Conservation (phyloP, 2,113 vertebrate species). For the Menura novaehollandiae region DNA sequence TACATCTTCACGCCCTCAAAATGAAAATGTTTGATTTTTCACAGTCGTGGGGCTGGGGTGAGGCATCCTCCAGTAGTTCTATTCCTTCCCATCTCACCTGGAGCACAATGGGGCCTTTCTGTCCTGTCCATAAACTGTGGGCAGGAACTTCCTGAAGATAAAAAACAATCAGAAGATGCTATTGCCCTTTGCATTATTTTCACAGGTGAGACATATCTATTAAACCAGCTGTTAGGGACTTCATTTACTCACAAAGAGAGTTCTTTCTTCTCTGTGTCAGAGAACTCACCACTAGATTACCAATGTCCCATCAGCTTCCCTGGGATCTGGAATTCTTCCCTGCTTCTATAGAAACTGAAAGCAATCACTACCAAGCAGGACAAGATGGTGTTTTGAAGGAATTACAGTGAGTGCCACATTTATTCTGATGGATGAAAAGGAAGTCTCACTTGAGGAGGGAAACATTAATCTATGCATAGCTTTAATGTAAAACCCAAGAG, state of each 20-base stretch:
- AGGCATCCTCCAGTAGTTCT: not conserved
- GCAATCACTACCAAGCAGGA: not conserved
- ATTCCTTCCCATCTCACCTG: not conserved
- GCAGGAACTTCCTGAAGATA: not conserved
- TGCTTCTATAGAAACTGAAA: not conserved
- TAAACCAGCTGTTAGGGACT: not conserved
- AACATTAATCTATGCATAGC: not conserved
- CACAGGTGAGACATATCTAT: not conserved
- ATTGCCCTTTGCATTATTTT: not conserved
- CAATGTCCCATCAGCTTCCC: not conserved
- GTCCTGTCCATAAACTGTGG: not conserved
- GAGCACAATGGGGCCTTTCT: not conserved
- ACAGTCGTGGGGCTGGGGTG: not conserved
- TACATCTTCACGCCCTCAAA: not conserved
- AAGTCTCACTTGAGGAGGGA: not conserved
- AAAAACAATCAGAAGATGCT: not conserved
- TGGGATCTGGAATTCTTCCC: not conserved
- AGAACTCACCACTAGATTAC: not conserved
- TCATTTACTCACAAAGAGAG: not conserved
- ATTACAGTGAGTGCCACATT: not conserved
- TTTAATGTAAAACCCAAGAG: not conserved
- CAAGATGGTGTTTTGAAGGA: not conserved
- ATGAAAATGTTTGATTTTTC: not conserved
- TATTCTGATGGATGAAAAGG: not conserved
- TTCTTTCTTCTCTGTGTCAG: not conserved